Evolutionary conservation across 2,797 vertebrate species (phyloP).

Genomic region (Artibeus jamaicensis): DNA sequence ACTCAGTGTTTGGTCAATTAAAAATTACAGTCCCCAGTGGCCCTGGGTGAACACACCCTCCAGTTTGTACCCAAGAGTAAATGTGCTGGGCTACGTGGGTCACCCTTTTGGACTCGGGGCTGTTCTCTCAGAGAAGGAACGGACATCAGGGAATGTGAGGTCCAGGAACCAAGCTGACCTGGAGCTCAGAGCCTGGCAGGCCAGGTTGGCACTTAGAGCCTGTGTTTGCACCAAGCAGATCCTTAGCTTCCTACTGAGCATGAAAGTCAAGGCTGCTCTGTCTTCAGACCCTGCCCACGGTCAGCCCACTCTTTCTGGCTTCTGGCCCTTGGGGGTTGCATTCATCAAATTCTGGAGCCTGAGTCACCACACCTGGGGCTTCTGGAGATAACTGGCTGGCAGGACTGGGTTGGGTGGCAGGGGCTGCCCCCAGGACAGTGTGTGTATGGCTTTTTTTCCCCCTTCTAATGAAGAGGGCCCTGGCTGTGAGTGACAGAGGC

Average conservation of each 20-base stretch:
- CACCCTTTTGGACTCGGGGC: not conserved
- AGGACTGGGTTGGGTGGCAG: not conserved
- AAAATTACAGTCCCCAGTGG: not conserved
- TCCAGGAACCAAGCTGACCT: not conserved
- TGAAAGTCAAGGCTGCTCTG: not conserved
- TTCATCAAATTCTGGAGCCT: not conserved
- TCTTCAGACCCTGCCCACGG: not conserved
- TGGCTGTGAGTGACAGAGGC: not conserved
- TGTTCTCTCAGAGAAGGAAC: not conserved
- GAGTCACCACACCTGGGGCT: not conserved
- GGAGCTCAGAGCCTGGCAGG: not conserved
- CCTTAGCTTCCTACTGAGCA: not conserved
- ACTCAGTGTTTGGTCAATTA: not conserved
- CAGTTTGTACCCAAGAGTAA: not conserved
- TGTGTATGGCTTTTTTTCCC: not conserved
- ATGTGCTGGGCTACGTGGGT: no score
- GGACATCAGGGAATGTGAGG: not conserved
- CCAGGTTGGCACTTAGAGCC: not conserved
- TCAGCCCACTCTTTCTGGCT: not conserved
- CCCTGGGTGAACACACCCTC: not conserved
- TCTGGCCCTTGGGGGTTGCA: no score
- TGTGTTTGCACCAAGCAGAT: not conserved
- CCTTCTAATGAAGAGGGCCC: not conserved
- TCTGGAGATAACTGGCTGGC: not conserved
- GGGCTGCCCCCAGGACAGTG: not conserved